These are phyloP conservation scores for Morelia viridis DNA, from an alignment of 2,797 vertebrate genomes.

Conservation along the genomic window DNA sequence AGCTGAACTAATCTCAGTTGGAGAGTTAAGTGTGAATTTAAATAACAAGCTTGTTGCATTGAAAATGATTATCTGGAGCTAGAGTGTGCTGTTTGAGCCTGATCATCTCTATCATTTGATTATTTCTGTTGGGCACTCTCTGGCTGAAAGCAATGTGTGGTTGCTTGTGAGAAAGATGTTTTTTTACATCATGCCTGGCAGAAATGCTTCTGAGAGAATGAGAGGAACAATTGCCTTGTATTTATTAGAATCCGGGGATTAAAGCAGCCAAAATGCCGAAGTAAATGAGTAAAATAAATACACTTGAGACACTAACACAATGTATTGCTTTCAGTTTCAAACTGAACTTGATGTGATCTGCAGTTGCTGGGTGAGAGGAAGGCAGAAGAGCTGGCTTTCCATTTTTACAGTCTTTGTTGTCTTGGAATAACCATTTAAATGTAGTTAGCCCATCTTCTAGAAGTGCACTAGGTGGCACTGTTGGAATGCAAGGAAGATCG, in stretches of 20 bases:
- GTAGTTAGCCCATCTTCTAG: slow-evolving; percentile 14
- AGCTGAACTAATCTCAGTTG: not conserved
- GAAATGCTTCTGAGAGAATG: not conserved
- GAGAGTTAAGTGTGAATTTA: not conserved
- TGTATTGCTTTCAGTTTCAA: not conserved
- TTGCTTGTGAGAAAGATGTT: not conserved
- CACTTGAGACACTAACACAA: not conserved
- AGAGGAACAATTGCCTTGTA: not conserved
- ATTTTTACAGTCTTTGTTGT: not conserved
- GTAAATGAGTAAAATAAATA: not conserved
- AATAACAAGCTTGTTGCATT: not conserved
- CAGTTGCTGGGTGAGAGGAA: not conserved
- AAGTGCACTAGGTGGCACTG: slow-evolving; percentile 73
- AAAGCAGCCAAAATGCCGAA: not conserved
- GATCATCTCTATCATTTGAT: not conserved
- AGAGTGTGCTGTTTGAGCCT: not conserved
- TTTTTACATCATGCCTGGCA: not conserved
- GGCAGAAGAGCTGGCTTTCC: not conserved
- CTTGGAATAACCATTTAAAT: slow-evolving; percentile 4
- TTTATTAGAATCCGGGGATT: not conserved
- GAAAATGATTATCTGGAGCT: not conserved
- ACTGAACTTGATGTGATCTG: not conserved
- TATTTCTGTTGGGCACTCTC: not conserved
- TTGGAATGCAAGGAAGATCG: slow-evolving; percentile 67
- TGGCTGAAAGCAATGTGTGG: not conserved